Conservation (phyloP, 2,797 vertebrate species). For the Enteromius radiatus region DNA sequence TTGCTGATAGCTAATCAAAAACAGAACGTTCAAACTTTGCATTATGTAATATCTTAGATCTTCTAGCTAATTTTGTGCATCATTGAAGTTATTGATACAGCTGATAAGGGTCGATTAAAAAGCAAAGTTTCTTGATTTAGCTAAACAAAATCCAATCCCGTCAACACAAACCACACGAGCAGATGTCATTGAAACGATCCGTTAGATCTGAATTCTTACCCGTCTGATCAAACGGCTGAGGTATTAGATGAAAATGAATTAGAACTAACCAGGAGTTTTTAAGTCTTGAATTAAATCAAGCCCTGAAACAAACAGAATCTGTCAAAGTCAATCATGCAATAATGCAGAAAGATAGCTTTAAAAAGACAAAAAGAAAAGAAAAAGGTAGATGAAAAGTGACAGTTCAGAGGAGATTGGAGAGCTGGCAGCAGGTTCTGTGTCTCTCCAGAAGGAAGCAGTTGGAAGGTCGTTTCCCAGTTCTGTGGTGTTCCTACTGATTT, state of each 20-base stretch:
- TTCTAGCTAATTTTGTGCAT: constrained; percentile 7
- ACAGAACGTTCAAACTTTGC: background rate
- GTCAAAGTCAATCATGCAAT: background rate
- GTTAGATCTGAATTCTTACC: background rate
- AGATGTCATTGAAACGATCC: background rate
- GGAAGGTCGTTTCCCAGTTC: background rate
- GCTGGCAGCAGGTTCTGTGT: constrained; percentile 1
- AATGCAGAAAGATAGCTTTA: background rate
- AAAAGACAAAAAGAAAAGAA: background rate
- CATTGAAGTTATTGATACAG: background rate
- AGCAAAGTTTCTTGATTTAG: background rate
- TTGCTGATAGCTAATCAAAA: background rate
- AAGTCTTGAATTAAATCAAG: constrained; percentile 18
- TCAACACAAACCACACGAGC: background rate
- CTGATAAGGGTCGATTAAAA: background rate
- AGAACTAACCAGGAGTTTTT: constrained; percentile 6
- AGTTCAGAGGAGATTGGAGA: background rate
- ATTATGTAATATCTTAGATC: background rate
- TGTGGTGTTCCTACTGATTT: background rate
- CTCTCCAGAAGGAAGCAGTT: background rate
- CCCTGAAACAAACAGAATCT: background rate
- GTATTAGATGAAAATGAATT: background rate
- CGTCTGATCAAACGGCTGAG: background rate
- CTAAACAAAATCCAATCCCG: background rate
- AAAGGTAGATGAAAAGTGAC: background rate